Percentiles rank a stretch among this genome's conserved stretches.
These are phyloP conservation scores for Neoaliturus tenellus DNA, from an alignment of 2,888 invertebrate genomes.

Conservation along the genomic window DNA sequence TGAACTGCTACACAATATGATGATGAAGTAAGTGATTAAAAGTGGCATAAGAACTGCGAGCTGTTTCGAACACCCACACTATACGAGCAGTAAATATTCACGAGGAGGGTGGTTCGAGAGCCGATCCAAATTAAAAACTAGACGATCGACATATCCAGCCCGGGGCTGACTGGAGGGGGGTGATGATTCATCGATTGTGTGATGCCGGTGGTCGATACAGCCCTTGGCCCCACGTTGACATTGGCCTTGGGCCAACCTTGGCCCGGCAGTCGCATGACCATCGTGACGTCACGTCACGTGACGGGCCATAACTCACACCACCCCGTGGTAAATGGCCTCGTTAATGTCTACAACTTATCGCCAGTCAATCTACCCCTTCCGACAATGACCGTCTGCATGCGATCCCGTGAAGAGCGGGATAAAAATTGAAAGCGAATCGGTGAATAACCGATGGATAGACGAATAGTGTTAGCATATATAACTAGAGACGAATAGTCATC, in stretches of 20 bases:
- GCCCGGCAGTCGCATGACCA: not conserved
- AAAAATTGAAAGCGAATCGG: no score
- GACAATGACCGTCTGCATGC: not conserved
- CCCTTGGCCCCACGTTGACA: not conserved
- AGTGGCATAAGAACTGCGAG: no score
- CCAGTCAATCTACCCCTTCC: not conserved
- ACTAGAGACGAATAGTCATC: no score
- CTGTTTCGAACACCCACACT: no score
- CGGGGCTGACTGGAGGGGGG: not conserved
- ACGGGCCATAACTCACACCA: not conserved
- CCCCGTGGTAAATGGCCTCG: not conserved
- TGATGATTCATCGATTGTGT: not conserved
- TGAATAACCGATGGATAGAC: no score
- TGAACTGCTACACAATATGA: no score
- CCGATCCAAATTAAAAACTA: not conserved
- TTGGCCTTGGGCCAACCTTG: not conserved
- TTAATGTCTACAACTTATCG: not conserved
- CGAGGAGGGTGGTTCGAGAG: no score
- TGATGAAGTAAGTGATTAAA: no score
- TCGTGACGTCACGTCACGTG: not conserved
- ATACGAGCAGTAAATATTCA: no score
- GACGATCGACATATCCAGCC: not conserved
- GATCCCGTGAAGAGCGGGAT: no score
- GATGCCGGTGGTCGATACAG: not conserved
- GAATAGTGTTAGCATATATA: no score